Evolutionary conservation across 2,888 invertebrate genomes (phyloP), one percentile per base, ranked within the genome.

Genomic region (Himalopsyche japonica): DNA sequence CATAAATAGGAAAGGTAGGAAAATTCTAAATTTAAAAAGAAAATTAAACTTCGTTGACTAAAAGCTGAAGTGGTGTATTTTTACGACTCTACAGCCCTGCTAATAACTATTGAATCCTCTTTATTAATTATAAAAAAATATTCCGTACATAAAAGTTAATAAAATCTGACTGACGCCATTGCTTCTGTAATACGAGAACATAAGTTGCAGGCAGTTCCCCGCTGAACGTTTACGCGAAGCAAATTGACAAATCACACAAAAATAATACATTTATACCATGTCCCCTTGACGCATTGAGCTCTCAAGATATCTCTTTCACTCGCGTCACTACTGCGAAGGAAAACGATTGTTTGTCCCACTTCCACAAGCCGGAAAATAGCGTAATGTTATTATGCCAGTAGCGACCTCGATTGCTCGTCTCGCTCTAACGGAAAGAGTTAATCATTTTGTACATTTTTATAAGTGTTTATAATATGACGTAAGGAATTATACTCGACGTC

Each of bases 191-290:
- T 57, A 20, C 20, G 57, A 57, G 57, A 57, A 18, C 79, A 49
- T 79, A 79, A 79, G 79, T 79, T 79, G 48, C 79, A 47, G 79
- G 49, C 79, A 79, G 79, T 32, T 79, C 47, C 79, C 79, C 4
- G 12, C 43, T 48, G 43, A 47, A 79, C 79, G 57, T 49, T 79
- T 47, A 24, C 78, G 78, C 32, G 78, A 43, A 78, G 57, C 78
- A 48, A 79, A 79, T 79, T 79, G 79, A 79, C 79, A 79, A 79
- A 79, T 79, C 79, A 79, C 78, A 78, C 79, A 79, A 79, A 79
- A 79, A 79, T 79, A 79, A 49, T 49, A 48, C 79, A 79, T 24
- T 48, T 48, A 47, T 15, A 30, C 79, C 49, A 15, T 10, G 20
- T 48, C 47, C 27, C 79, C 37, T n/a, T n/a, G 20, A 20, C 43